Evolutionary conservation across 2,797 vertebrate species (phyloP), one percentile per base, ranked within the genome.

Genomic region (Paramormyrops hopkinsi): DNA sequence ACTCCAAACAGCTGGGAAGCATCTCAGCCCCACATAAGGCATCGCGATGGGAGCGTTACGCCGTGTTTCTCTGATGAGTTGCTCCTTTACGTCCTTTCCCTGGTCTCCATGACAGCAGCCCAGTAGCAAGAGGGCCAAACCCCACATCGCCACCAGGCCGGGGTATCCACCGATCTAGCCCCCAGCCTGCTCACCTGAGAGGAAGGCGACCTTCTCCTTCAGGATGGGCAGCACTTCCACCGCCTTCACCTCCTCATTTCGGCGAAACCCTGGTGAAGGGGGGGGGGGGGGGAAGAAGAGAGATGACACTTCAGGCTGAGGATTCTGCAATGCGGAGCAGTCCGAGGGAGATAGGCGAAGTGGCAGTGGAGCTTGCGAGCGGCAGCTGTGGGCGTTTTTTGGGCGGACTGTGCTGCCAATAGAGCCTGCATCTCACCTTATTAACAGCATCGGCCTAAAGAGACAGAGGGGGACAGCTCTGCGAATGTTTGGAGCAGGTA

Each of bases 201-300:
- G 96, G 93, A 98, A 99, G 90, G 98, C 99, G 92, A 99, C 98
- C 95, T 99, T 99, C 94, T 99, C 99, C 95, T 99, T 99, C 93
- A 99, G 96, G 94, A 99, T 98, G 90, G 99, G 97, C 91, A 99
- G 95, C 88, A 99, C 98, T 94, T 99, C 99, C 96, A 98, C 97
- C 69, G 99, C 99, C 95, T 98, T 99, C 97, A 99, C 98, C 93
- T 98, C 98, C 95, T 99, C 99, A 94, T 98, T 99, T 96, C 98
- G 97, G 91, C 97, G 97, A 95, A 98, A 98, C 91, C 98, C 99
- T 99, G 92, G 44, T 94, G 89, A 59, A 92, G 14, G 69, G 33
- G 33, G 1, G 33, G 37, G 9, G 65, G 91, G 86, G 89, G 0
- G 56, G 22, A 25, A 9, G 25, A 89, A 44, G 90, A 84, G n/a